Base-by-base conservation (phyloP, 1,140 invertebrate species). In the Venustaconcha ellipsiformis region DNA sequence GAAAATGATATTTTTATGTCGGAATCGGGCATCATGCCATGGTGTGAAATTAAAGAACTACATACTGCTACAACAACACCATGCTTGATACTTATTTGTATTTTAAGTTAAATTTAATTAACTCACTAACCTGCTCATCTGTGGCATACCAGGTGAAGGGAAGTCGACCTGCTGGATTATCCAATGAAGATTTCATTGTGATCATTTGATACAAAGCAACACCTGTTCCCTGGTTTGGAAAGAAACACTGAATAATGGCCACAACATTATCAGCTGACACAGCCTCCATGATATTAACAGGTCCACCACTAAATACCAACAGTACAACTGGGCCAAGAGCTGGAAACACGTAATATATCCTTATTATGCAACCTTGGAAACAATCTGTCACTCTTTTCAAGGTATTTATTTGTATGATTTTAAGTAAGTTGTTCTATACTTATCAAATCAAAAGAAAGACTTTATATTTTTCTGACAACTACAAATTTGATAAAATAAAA, bases 261-360 rank as follows among this genome's bases (percentile, higher is more conserved):
- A 59, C n/a, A 0, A 87, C 79, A 18, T 56, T 30, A 3, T 60
- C 67, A 55, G 67, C 37, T 12, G 55, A 11, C 18, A 63, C 48
- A 0, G 85, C 84, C 79, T 69, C 79, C 13, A 80, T 74, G 14
- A 89, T 80, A 70, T 89, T 83, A 17, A 90, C 18, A 3, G 88
- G 87, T 14, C 87, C 84, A 57, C 81, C 88, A 74, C 80, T 86
- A 67, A 89, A 88, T 17, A 88, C 26, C 20, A 90, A 74, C 58
- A 90, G 58, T 13, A 88, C 67, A 1, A 89, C 72, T 17, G 72
- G 77, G 1, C 68, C 74, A 14, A 56, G 68, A 20, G 73, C 80
- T 83, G 26, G 1, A 73, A 64, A 67, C 48, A 68, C 15, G 58
- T 18, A 48, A 69, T 48, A 69, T 55, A 69, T 48, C 6, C 37